Evolutionary conservation across 2,797 vertebrate species (phyloP), one percentile per base, ranked within the genome.

Genomic region (Syndactyla subalaris): DNA sequence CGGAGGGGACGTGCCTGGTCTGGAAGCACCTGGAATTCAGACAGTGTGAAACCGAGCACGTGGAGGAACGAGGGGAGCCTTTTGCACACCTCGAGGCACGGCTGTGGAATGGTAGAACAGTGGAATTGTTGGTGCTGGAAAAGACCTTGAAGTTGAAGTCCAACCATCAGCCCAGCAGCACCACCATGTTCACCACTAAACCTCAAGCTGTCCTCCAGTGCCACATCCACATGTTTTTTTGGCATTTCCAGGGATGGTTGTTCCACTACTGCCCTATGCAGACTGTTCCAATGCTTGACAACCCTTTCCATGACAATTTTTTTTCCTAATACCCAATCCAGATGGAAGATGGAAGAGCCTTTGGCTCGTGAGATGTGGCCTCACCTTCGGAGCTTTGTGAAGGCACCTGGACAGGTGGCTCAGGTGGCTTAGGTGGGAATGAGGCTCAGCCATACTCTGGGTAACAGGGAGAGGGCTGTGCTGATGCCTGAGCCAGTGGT

Each of bases 1-100:
- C 30, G 12, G 20, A 3, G 17, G 77, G 85, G 49, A 79, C 2
- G 54, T 22, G 57, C 59, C 7, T 0, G 3, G 2, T 2, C 38
- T 17, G 75, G 72, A 27, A 57, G 38, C 6, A 2, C 15, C 4
- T 2, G 6, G 78, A 5, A 36, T 5, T 3, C 38, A 4, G 24
- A n/a, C 38, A 41, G 46, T 1, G 2, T 4, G 30, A 15, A 57
- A 4, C 1, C 7, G 1, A 7, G 54, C 22, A 8, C 14, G 5
- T 0, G 8, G 34, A 15, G 36, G 14, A 3, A 8, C 0, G 17
- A 6, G 51, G 51, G 46, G 8, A 46, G 34, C 12, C 24, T 22
- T 29, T 1, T 12, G 34, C 32, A n/a, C 5, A 0, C 5, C 20
- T 14, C 0, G 1, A 26, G 58, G 27, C 10, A 0, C 0, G 4